A percentile compares a stretch with the other conserved stretches of the same genome.
phyloP scores from a whole-genome alignment of 2,113 vertebrate species.

The Forbesichthys agassizii region DNA sequence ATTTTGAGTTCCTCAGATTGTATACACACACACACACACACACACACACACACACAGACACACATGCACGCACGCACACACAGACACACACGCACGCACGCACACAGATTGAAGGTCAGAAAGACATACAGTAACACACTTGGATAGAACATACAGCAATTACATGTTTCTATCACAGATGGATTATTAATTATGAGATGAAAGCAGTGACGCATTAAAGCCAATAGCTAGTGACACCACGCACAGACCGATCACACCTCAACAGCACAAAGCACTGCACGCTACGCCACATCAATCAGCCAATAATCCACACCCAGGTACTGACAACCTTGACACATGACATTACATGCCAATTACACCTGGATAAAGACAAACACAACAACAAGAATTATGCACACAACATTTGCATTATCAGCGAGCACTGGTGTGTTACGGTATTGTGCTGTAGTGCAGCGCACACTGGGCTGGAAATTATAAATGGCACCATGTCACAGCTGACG shows the following conservation, averaged over 20 bases:
- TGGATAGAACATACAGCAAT: conserved; percentile 18
- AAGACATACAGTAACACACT: not conserved
- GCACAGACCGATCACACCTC: conserved; percentile 13
- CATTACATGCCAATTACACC: conserved; percentile 46
- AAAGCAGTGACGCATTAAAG: conserved; percentile 31
- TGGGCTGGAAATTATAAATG: conserved; percentile 37
- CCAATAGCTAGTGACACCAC: conserved; percentile 25
- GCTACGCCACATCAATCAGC: conserved; percentile 23
- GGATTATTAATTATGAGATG: conserved; percentile 21
- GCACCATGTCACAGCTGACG: conserved; percentile 17
- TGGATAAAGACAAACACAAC: conserved; percentile 42
- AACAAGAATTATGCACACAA: conserved; percentile 19
- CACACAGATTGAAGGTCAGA: not conserved
- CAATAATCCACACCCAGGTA: not conserved
- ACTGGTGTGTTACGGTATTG: not conserved
- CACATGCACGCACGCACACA: not conserved
- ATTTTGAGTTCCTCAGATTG: not conserved
- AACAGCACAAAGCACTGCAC: conserved; percentile 10
- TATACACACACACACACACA: not conserved
- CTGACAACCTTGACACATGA: conserved; percentile 44
- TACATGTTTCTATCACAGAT: conserved; percentile 30
- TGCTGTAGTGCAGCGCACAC: conserved; percentile 5
- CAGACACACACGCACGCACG: not conserved
- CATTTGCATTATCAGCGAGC: not conserved
- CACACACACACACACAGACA: not conserved